phyloP scores from a whole-genome alignment of 2,113 vertebrate genomes.

The Sminthopsis crassicaudata region DNA sequence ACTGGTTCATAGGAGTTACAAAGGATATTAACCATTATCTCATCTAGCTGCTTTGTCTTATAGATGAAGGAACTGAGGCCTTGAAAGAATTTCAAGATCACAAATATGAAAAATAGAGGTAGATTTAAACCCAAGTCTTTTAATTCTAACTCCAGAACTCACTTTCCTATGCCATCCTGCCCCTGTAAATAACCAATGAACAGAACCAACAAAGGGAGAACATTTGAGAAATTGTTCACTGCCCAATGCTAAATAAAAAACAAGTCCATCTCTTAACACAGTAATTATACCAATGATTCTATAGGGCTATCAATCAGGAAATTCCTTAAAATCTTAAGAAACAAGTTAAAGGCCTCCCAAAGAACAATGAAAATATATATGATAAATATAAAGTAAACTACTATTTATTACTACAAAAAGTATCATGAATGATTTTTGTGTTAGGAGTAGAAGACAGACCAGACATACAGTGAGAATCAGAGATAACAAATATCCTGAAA shows the following conservation, averaged over 20 bases:
- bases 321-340: not conserved
- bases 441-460: not conserved
- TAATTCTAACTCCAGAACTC: constrained; percentile 20
- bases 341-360: not conserved
- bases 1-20: not conserved
- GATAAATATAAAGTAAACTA: not conserved
- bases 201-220: not conserved
- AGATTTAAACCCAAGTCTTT: not conserved
- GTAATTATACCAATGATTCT: not conserved
- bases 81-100: not conserved
- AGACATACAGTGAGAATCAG: not conserved
- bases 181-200: not conserved
- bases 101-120: not conserved
- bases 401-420: not conserved
- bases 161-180: not conserved
- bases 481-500: not conserved
- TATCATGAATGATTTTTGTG: not conserved
- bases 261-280: not conserved
- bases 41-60: not conserved
- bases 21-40: not conserved
- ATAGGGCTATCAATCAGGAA: not conserved
- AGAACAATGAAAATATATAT: not conserved
- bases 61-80: not conserved
- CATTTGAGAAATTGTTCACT: not conserved
- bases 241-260: not conserved